Evolutionary conservation across 2,113 vertebrate genomes (phyloP).

Genomic region (Martes martes): DNA sequence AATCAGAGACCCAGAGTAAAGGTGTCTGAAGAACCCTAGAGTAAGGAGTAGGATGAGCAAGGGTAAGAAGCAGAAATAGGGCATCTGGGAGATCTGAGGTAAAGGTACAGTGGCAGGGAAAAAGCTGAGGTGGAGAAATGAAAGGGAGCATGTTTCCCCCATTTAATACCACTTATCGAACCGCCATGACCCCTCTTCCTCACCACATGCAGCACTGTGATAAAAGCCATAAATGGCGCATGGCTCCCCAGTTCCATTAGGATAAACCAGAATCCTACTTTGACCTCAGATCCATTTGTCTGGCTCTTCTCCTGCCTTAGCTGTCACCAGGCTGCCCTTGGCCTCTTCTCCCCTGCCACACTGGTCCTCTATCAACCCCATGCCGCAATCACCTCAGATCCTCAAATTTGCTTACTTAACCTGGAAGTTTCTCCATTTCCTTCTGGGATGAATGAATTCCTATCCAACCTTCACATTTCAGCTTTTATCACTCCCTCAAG

Average conservation of each 20-base stretch:
- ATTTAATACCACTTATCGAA: not conserved
- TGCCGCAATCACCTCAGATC: not conserved
- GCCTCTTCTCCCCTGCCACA: not conserved
- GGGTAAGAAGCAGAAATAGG: not conserved
- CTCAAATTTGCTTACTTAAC: not conserved
- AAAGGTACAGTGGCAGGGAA: not conserved
- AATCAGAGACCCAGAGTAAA: not conserved
- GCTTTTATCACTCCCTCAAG: not conserved
- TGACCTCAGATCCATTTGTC: not conserved
- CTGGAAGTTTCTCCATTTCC: not conserved
- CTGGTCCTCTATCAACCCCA: not conserved
- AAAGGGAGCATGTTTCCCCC: not conserved
- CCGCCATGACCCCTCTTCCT: not conserved
- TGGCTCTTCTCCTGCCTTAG: not conserved
- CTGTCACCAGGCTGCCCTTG: not conserved
- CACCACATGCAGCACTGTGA: not conserved
- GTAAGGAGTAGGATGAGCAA: not conserved
- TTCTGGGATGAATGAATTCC: not conserved
- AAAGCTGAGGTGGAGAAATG: no score
- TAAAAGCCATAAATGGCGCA: not conserved
- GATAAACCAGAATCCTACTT: not conserved
- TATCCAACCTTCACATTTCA: not conserved
- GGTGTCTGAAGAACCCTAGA: not conserved
- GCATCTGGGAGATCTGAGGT: not conserved
- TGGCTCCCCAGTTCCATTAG: not conserved